Evolutionary conservation across 64 coral and sea anemone species (phyloP).

Genomic region (Porites australiensis): DNA sequence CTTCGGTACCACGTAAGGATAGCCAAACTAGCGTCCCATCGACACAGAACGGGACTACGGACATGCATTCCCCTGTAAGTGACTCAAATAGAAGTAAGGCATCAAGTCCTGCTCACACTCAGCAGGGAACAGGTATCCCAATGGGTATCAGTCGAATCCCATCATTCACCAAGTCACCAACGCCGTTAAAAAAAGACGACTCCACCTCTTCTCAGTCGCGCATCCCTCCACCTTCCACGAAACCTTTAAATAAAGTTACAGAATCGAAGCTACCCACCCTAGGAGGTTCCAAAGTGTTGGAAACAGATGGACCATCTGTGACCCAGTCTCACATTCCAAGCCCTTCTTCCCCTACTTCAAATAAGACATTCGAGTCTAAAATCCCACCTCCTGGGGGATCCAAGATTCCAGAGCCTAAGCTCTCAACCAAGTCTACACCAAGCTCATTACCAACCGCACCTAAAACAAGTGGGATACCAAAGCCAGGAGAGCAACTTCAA

Average conservation of each 20-base stretch:
- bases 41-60: neutral
- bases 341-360: neutral
- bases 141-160: slow-evolving; percentile 38
- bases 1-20: slow-evolving; percentile 43
- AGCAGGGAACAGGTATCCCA: slow-evolving; percentile 18
- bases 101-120: neutral
- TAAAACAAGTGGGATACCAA: slow-evolving; percentile 50
- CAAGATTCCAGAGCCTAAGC: neutral
- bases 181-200: slow-evolving; percentile 8
- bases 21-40: neutral
- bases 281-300: neutral
- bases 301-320: neutral
- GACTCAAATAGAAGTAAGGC: slow-evolving; percentile 21
- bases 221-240: neutral
- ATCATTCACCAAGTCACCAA: slow-evolving; percentile 28
- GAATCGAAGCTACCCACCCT: neutral
- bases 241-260: slow-evolving; percentile 3
- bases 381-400: slow-evolving; percentile 1
- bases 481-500: slow-evolving; percentile 20
- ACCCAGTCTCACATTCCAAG: slow-evolving; percentile 19
- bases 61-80: slow-evolving; percentile 1
- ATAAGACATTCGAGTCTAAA: neutral
- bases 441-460: slow-evolving; percentile 23
- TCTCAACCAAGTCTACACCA: neutral
- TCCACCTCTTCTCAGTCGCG: neutral